These are phyloP conservation scores for Agapornis roseicollis DNA, from an alignment of 2,113 vertebrate genomes.

Conservation along the genomic window DNA sequence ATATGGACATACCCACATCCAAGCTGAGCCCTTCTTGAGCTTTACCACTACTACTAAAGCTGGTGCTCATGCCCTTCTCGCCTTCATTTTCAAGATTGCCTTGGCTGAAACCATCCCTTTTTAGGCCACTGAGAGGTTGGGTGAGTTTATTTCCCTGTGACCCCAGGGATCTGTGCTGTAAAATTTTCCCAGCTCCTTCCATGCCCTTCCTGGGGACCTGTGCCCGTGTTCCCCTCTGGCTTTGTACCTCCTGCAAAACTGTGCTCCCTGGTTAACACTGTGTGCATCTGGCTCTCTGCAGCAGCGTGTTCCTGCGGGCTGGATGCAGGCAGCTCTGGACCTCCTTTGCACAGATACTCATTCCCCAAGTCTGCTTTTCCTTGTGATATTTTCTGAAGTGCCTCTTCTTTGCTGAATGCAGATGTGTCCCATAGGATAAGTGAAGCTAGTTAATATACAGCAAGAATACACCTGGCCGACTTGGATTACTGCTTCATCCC, in stretches of 20 bases:
- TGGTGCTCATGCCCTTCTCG: neutral
- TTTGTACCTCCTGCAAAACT: neutral
- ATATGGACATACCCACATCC: fast-evolving
- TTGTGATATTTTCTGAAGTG: neutral
- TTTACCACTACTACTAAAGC: neutral
- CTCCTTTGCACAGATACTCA: neutral
- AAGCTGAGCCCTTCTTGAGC: neutral
- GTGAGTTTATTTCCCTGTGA: neutral
- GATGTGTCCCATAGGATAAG: neutral
- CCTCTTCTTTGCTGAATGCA: constrained; percentile 13
- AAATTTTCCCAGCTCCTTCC: neutral
- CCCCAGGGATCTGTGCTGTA: neutral
- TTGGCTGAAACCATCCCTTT: neutral
- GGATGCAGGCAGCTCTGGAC: neutral
- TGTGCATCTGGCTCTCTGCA: fast-evolving
- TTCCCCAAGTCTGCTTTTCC: neutral
- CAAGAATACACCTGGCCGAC: constrained; percentile 48
- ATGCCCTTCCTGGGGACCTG: fast-evolving
- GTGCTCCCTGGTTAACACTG: fast-evolving
- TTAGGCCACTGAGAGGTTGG: neutral
- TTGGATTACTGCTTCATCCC: constrained; percentile 32
- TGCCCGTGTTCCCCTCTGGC: fast-evolving
- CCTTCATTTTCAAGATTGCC: neutral
- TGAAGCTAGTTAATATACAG: neutral
- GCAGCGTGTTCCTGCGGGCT: neutral